These are phyloP conservation scores for Eupithecia abbreviata DNA, from an alignment of 2,888 invertebrate genomes.

Conservation along the genomic window DNA sequence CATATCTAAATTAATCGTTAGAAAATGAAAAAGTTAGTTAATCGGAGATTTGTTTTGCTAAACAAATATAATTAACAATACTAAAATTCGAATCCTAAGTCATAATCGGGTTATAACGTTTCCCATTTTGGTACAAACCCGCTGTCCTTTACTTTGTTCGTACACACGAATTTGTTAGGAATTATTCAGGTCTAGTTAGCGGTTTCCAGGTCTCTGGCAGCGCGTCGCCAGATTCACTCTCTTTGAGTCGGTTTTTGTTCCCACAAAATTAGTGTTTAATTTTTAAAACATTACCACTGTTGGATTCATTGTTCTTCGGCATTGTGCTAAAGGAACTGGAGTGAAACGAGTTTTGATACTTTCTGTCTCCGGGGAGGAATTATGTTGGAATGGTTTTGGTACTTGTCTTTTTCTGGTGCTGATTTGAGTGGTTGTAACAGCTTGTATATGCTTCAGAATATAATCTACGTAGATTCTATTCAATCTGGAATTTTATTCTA, in stretches of 20 bases:
- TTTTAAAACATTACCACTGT: conserved; percentile 48
- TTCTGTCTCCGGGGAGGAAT: conserved; percentile 9
- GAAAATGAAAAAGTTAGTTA: too few species aligned
- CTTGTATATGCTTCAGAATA: background rate
- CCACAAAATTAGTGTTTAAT: conserved; percentile 47
- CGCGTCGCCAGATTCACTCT: conserved; percentile 30
- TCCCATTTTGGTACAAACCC: too few species aligned
- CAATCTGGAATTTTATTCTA: too few species aligned
- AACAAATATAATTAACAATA: too few species aligned
- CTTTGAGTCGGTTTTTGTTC: conserved; percentile 30
- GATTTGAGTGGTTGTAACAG: conserved; percentile 5
- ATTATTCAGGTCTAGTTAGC: conserved; percentile 25
- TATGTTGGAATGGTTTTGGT: background rate
- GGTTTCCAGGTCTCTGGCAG: conserved; percentile 22
- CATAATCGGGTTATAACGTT: too few species aligned
- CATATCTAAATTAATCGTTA: too few species aligned
- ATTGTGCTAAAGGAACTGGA: conserved; percentile 31
- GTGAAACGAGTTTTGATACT: conserved; percentile 30
- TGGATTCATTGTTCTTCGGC: conserved; percentile 34
- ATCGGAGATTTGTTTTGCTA: too few species aligned
- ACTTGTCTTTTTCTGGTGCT: background rate
- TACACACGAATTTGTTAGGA: too few species aligned
- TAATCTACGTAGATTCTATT: background rate
- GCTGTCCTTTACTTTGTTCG: too few species aligned
- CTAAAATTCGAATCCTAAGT: too few species aligned